Percentiles rank a stretch among this genome's conserved stretches.
Conservation (phyloP, 2,888 invertebrate genomes). For the Pristionchus exspectatus region DNA sequence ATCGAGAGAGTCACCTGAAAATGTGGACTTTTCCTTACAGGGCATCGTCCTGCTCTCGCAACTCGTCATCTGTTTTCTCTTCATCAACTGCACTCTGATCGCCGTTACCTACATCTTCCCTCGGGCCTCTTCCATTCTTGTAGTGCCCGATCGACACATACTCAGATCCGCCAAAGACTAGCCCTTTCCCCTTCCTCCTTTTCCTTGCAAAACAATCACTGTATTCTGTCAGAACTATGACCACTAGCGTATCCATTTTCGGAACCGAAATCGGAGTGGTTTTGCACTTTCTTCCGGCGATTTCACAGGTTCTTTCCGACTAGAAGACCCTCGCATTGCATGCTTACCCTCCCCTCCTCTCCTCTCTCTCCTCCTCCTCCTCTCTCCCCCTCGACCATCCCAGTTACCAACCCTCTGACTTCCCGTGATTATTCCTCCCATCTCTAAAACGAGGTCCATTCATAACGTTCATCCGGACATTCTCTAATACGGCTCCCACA, state of each 20-base stretch:
- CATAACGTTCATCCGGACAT: constrained; percentile 21
- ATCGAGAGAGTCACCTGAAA: neutral
- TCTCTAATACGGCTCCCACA: neutral
- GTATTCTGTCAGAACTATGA: neutral
- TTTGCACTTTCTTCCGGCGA: neutral
- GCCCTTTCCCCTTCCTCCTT: neutral
- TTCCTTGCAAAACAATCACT: no score
- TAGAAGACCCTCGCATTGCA: constrained; percentile 3
- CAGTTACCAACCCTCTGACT: neutral
- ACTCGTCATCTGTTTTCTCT: constrained; percentile 53
- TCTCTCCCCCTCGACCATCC: neutral
- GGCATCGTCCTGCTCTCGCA: constrained; percentile 1
- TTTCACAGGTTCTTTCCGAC: neutral
- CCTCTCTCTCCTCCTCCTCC: neutral
- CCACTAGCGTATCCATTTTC: neutral
- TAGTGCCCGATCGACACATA: constrained; percentile 47
- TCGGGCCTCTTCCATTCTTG: constrained; percentile 46
- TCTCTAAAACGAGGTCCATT: constrained; percentile 38
- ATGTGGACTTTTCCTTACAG: neutral
- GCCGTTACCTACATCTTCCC: constrained; percentile 48
- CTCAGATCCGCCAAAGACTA: constrained; percentile 39
- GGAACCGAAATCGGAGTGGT: neutral
- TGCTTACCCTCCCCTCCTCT: neutral
- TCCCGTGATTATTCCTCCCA: constrained; percentile 2
- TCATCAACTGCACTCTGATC: constrained; percentile 28